phyloP scores from a whole-genome alignment of 2,797 vertebrate species.

The Mus minutoides region DNA sequence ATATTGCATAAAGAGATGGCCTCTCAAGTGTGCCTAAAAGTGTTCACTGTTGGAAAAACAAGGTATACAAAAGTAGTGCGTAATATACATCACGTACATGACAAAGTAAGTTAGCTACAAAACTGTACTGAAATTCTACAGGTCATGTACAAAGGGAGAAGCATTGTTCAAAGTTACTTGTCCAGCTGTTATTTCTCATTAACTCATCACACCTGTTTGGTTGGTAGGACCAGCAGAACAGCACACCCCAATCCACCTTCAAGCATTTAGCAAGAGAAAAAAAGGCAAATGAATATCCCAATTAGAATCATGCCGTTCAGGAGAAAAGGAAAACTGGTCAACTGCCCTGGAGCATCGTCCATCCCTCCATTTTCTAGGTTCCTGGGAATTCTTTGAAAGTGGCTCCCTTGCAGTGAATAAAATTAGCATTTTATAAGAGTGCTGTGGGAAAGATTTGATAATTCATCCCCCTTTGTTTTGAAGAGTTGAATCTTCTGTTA shows the following conservation, averaged over 20 bases:
- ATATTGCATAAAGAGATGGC: conserved; percentile 99
- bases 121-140: conserved; percentile 99
- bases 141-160: conserved; percentile 99
- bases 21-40: conserved; percentile 99
- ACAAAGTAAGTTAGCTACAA: conserved; percentile 99
- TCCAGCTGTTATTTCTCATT: conserved; percentile 98
- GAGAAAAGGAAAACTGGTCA: conserved; percentile 95
- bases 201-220: conserved; percentile 95
- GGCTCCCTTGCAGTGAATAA: conserved; percentile 93
- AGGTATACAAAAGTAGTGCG: conserved; percentile 99
- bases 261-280: conserved; percentile 85
- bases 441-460: conserved; percentile 98
- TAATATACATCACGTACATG: conserved; percentile 99
- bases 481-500: conserved; percentile 93
- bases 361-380: conserved; percentile 82
- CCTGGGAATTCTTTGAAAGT: conserved; percentile 88
- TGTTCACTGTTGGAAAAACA: conserved; percentile 99
- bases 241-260: conserved; percentile 94
- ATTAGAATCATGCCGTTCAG: conserved; percentile 96
- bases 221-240: conserved; percentile 96
- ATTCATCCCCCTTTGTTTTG: conserved; percentile 95
- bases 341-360: conserved; percentile 94
- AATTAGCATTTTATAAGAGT: conserved; percentile 94
- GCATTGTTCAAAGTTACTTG: conserved; percentile 99
- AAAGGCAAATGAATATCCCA: conserved; percentile 90